These are phyloP conservation scores for Chamaea fasciata DNA, from an alignment of 2,113 vertebrate genomes.

Conservation along the genomic window DNA sequence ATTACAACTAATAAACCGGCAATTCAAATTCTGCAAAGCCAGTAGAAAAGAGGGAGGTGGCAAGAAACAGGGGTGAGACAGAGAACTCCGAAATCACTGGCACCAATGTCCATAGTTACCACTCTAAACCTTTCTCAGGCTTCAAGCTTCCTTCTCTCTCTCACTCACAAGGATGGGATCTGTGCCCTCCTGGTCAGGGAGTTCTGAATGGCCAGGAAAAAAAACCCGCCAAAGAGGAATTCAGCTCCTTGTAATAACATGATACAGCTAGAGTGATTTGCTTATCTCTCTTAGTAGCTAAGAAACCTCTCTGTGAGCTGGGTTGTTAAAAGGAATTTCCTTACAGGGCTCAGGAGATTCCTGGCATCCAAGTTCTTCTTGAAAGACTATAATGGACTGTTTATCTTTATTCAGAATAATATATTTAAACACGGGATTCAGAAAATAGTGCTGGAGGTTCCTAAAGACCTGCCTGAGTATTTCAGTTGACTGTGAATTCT, in stretches of 20 bases:
- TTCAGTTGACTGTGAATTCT: neutral
- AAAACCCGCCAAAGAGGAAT: neutral
- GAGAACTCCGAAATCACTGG: neutral
- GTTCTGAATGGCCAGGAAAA: neutral
- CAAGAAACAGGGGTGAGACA: neutral
- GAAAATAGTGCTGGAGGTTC: neutral
- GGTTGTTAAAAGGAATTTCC: conserved; percentile 52
- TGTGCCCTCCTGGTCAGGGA: neutral
- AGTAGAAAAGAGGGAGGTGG: neutral
- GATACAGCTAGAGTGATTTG: neutral
- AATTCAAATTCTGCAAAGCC: neutral
- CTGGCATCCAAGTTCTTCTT: neutral
- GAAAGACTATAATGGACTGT: neutral
- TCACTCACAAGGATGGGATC: neutral
- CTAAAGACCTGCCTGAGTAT: neutral
- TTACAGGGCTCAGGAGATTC: conserved; percentile 33
- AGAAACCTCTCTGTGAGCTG: neutral
- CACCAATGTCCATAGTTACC: neutral
- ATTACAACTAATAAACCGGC: neutral
- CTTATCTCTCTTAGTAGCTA: neutral
- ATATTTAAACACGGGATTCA: neutral
- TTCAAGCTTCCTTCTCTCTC: neutral
- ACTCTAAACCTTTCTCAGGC: neutral
- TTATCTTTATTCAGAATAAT: neutral
- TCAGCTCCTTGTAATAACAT: neutral